Evolutionary conservation across 1,140 invertebrate genomes (phyloP).

Genomic region (Drosophila virilis): DNA sequence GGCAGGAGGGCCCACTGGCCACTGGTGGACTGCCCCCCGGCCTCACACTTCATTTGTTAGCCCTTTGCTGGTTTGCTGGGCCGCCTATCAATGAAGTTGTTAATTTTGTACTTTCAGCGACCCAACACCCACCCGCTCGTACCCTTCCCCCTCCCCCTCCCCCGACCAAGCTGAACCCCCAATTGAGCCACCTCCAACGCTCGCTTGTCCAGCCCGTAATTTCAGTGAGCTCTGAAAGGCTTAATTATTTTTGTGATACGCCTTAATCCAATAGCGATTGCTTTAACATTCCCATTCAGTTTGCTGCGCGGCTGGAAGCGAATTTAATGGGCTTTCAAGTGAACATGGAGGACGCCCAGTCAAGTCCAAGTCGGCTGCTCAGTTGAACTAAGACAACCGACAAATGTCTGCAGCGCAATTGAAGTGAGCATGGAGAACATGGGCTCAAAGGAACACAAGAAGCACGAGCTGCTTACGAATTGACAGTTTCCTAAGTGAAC

Average conservation of each 20-base stretch:
- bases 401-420: too few relatives aligned
- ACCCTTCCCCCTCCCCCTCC: background rate
- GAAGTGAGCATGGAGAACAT: too few relatives aligned
- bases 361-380: too few relatives aligned
- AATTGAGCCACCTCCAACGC: too few relatives aligned
- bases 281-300: conserved; percentile 18
- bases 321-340: background rate
- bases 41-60: conserved; percentile 63
- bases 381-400: too few relatives aligned
- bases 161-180: too few relatives aligned
- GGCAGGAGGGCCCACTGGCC: background rate
- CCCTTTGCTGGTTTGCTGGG: conserved; percentile 58
- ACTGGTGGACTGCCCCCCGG: conserved; percentile 7
- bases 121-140: background rate
- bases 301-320: background rate
- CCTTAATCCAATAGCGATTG: conserved; percentile 27
- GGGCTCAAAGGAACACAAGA: too few relatives aligned
- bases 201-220: conserved; percentile 32
- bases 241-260: conserved; percentile 47
- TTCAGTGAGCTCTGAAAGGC: conserved; percentile 34
- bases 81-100: conserved; percentile 79
- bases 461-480: too few relatives aligned
- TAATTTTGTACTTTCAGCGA: conserved; percentile 70
- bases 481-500: too few relatives aligned
- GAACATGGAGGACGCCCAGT: background rate